phyloP scores from a whole-genome alignment of 2,113 vertebrate species.

The Mixornis gularis region DNA sequence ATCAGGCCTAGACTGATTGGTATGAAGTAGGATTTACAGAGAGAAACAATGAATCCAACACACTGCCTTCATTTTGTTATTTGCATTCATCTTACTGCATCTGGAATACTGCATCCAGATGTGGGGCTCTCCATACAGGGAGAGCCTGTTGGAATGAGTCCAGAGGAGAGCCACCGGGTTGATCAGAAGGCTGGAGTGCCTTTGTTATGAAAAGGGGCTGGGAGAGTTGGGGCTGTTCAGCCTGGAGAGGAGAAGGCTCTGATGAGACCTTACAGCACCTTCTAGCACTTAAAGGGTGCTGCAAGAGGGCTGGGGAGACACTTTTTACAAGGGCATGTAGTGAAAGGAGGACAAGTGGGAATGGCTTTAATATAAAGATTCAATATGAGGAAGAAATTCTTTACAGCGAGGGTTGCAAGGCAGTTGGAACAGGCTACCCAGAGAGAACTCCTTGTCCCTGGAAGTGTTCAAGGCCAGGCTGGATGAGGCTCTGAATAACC shows the following conservation, averaged over 20 bases:
- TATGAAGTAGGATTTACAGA: neutral
- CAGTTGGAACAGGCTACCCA: neutral
- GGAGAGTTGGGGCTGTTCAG: neutral
- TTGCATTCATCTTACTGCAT: neutral
- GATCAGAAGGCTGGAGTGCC: neutral
- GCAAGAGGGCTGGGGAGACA: neutral
- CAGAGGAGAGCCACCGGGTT: neutral
- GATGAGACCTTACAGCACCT: neutral
- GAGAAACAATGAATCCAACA: neutral
- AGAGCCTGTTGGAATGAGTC: neutral
- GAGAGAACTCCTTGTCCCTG: neutral
- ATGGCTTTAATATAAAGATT: neutral
- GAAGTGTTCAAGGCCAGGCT: neutral
- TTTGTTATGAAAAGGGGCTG: neutral
- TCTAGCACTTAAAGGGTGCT: neutral
- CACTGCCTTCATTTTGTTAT: neutral
- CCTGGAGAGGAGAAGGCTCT: neutral
- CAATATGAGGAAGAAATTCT: neutral
- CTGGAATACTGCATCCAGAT: neutral
- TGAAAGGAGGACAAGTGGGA: neutral
- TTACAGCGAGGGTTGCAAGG: fast-evolving
- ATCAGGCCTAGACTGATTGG: neutral
- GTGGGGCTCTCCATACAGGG: neutral
- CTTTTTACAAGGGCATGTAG: neutral
- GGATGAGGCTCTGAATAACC: neutral